phyloP scores from a whole-genome alignment of 2,113 vertebrate species.

The Ascaphus truei region DNA sequence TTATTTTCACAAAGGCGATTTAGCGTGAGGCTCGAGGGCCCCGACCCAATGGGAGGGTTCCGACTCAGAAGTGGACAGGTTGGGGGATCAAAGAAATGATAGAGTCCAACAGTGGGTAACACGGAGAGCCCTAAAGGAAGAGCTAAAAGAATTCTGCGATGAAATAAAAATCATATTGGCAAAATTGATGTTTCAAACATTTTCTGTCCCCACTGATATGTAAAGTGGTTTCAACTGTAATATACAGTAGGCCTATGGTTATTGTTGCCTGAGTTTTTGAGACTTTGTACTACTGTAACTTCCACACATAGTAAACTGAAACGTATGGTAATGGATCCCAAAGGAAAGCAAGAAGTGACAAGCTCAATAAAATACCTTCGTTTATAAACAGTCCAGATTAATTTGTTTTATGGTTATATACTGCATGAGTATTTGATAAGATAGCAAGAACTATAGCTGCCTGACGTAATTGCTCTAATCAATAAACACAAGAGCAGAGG shows the following conservation, averaged over 20 bases:
- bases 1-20: too few species aligned
- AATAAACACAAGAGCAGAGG: too few species aligned
- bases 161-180: background rate
- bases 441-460: background rate
- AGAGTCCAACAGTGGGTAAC: too few species aligned
- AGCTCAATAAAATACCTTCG: conserved; percentile 10
- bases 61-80: too few species aligned
- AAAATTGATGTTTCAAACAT: background rate
- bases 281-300: conserved; percentile 1
- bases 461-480: background rate
- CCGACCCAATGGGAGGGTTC: too few species aligned
- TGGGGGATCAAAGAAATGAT: too few species aligned
- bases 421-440: background rate
- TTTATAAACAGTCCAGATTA: conserved; percentile 16
- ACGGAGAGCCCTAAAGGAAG: too few species aligned
- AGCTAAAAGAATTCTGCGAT: too few species aligned
- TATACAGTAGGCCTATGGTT: too few species aligned
- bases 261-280: background rate
- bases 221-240: background rate
- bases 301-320: background rate
- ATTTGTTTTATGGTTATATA: conserved; percentile 6
- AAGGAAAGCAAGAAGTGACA: background rate
- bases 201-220: background rate
- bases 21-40: too few species aligned
- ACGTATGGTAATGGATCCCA: conserved; percentile 12